A percentile compares a stretch with the other conserved stretches of the same genome.
Evolutionary conservation across 2,797 vertebrate genomes (phyloP).

Genomic region (Enteromius trimaculatus): DNA sequence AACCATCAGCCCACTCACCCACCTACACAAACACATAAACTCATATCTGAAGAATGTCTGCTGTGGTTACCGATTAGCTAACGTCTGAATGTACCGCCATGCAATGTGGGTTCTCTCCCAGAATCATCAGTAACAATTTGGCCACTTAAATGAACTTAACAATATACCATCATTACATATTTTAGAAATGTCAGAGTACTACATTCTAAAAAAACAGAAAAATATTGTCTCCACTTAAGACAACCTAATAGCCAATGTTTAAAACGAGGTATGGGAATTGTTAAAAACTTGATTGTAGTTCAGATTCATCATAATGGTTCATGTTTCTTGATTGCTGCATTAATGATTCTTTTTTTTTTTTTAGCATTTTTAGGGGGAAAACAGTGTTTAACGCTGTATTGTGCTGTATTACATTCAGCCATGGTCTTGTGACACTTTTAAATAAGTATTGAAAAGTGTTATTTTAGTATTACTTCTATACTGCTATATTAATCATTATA

Average conservation of each 20-base stretch:
- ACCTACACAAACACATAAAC: slow-evolving; percentile 50
- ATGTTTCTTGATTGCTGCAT: background rate
- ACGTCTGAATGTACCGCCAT: slow-evolving; percentile 27
- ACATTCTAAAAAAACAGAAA: slow-evolving; percentile 4
- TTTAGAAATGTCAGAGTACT: background rate
- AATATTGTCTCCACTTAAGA: background rate
- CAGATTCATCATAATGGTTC: too few species aligned
- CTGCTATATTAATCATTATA: background rate
- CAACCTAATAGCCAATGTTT: background rate
- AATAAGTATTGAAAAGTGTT: background rate
- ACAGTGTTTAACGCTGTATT: background rate
- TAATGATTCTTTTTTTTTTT: background rate
- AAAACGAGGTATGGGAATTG: background rate
- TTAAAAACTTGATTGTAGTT: background rate
- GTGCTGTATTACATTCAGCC: background rate
- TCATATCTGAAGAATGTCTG: slow-evolving; percentile 55
- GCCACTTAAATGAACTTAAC: background rate
- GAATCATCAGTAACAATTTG: slow-evolving; percentile 27
- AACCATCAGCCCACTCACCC: slow-evolving; percentile 45
- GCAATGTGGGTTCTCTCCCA: slow-evolving; percentile 18
- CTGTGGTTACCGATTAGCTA: slow-evolving; percentile 44
- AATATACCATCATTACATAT: slow-evolving; percentile 5
- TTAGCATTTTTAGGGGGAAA: background rate
- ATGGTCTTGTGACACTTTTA: background rate
- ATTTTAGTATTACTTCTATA: background rate